Base-by-base conservation (phyloP, 2,888 invertebrate genomes). In the Ectemnius cavifrons region DNA sequence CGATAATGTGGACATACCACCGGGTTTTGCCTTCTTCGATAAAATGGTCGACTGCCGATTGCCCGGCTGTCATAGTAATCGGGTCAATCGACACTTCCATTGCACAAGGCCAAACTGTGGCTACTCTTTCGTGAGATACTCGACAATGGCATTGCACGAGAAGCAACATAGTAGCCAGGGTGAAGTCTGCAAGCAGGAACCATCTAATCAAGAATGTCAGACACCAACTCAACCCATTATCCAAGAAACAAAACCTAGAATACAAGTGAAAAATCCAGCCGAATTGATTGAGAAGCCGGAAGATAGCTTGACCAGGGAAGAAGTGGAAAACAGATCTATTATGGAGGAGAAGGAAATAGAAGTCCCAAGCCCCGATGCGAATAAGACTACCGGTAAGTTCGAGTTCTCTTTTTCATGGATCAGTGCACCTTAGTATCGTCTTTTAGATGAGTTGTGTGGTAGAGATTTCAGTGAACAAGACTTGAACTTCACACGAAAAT, bases 1-100 rank as follows among this genome's bases (percentile, higher is more conserved):
- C 90, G 95, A 95, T 78, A 94, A 96, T 82, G 94, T 95, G 58
- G 96, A 95, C 82, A 95, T 97, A 67, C 91, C 96, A 49, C 96
- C 97, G 63, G 96, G 97, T 0, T 98, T 97, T 87, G 95, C 96
- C 75, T 96, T 96, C 90, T 97, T 95, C 89, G 96, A 96, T 87
- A 93, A 92, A 64, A 94, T 93, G 87, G 93, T 95, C 18, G 95
- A 95, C 86, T 96, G 96, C 86, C 92, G 94, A 45, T 90, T 95
- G 52, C 90, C 92, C 2, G 93, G 93, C 74, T 96, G 96, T 88
- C 93, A 93, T 77, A 94, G 94, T 89, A 95, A 95, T 88, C 93
- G 94, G 84, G 91, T 94, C n/a, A 94, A 94, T 84, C 92, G 94
- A 28, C 96, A 96, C 89, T 96, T 95, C 89, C 96, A 96, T 89